Conservation (phyloP, 2,888 invertebrate genomes). For the Hoplodrina ambigua region DNA sequence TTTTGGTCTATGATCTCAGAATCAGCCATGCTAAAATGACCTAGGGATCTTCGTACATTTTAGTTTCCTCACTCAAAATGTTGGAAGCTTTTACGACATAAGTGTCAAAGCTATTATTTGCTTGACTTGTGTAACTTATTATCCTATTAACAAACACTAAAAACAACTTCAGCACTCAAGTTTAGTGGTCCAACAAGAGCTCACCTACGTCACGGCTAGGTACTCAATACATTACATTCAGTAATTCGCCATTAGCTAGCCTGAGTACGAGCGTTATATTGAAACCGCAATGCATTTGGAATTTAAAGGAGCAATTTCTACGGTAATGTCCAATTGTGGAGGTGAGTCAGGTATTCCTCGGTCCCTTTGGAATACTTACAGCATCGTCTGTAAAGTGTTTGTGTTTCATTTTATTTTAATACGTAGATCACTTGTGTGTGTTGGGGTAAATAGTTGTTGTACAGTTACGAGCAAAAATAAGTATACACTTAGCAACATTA, state of each 20-base stretch:
- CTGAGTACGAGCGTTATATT: slow-evolving; percentile 60
- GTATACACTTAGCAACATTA: no score
- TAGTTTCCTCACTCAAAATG: no score
- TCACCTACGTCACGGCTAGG: slow-evolving; percentile 19
- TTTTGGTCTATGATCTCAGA: no score
- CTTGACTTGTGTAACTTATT: no score
- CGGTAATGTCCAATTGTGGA: slow-evolving; percentile 67
- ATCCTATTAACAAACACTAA: slow-evolving; percentile 14
- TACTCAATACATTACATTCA: slow-evolving; percentile 53
- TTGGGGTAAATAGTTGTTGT: background rate
- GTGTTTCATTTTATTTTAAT: slow-evolving; percentile 60
- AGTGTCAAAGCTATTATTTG: no score
- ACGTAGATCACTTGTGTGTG: slow-evolving; percentile 40
- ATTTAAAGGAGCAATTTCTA: slow-evolving; percentile 66
- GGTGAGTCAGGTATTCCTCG: slow-evolving; percentile 62
- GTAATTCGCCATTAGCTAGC: slow-evolving; percentile 64
- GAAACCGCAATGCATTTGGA: slow-evolving; percentile 64
- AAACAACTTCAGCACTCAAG: slow-evolving; percentile 8
- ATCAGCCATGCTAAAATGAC: no score
- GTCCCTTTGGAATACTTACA: slow-evolving; percentile 62
- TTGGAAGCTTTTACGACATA: background rate
- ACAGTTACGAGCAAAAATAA: no score
- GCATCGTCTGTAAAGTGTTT: slow-evolving; percentile 49
- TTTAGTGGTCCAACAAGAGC: slow-evolving; percentile 18
- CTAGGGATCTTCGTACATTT: no score